Conservation (phyloP, 2,888 invertebrate species). For the Plagodis pulveraria region DNA sequence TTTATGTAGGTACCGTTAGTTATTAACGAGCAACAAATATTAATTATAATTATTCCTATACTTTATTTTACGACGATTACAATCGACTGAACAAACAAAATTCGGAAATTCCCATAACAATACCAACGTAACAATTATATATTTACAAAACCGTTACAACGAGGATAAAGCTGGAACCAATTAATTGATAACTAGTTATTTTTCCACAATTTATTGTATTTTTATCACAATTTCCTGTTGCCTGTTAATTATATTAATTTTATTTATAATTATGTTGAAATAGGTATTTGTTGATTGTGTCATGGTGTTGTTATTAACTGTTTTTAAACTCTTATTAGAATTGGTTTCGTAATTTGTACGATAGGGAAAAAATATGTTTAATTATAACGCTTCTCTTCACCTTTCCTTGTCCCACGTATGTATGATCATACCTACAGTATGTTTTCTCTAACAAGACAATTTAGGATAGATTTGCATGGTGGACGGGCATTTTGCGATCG, state of each 20-base stretch:
- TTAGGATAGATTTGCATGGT: too few relatives aligned
- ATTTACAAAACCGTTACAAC: constrained; percentile 29
- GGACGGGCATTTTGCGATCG: too few relatives aligned
- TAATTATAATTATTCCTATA: not conserved
- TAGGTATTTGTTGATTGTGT: not conserved
- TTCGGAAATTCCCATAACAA: constrained; percentile 33
- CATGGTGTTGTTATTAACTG: not conserved
- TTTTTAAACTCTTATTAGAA: constrained; percentile 3
- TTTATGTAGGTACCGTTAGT: too few relatives aligned
- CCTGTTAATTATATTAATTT: constrained; percentile 22
- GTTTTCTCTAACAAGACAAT: too few relatives aligned
- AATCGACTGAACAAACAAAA: constrained; percentile 27
- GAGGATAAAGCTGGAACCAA: constrained; percentile 43
- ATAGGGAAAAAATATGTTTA: not conserved
- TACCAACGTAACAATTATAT: constrained; percentile 3
- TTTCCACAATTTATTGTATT: constrained; percentile 40
- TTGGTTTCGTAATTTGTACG: not conserved
- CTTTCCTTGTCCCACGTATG: too few relatives aligned
- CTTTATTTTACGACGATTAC: constrained; percentile 6
- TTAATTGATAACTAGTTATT: constrained; percentile 42
- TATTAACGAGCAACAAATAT: too few relatives aligned
- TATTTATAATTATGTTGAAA: constrained; percentile 11
- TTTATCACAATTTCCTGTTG: constrained; percentile 46
- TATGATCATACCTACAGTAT: too few relatives aligned
- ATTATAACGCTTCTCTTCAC: too few relatives aligned